Percentiles rank a stretch among this genome's conserved stretches.
phyloP scores from a whole-genome alignment of 1,140 invertebrate species.

The Lethocerus indicus region DNA sequence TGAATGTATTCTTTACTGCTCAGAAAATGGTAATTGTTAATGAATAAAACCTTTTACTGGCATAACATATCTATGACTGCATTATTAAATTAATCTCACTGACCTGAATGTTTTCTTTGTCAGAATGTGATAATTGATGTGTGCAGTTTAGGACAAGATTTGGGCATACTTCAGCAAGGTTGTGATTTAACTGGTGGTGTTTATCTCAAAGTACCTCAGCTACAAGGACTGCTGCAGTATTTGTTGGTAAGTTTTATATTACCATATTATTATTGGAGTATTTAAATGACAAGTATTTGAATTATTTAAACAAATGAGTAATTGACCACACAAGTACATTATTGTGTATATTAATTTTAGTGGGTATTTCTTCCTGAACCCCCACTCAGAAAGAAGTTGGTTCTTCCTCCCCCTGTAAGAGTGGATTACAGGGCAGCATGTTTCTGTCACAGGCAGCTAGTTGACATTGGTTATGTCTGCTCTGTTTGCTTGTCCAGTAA shows the following conservation, averaged over 20 bases:
- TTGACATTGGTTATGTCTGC: conserved; percentile 93
- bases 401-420: conserved; percentile 72
- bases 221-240: conserved; percentile 80
- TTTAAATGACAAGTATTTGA: too few relatives aligned
- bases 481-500: conserved; percentile 92
- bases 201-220: conserved; percentile 62
- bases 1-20: conserved; percentile 95
- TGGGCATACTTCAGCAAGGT: conserved; percentile 82
- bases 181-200: conserved; percentile 90
- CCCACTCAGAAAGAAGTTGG: conserved; percentile 58
- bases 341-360: conserved; percentile 28
- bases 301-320: too few relatives aligned
- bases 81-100: background rate
- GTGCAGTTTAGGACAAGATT: conserved; percentile 79
- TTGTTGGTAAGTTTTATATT: conserved; percentile 37
- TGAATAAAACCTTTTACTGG: background rate
- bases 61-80: conserved; percentile 1
- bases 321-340: background rate
- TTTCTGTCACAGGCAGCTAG: conserved; percentile 92
- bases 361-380: conserved; percentile 89
- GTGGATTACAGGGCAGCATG: conserved; percentile 94
- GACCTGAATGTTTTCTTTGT: conserved; percentile 16
- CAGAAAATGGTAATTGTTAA: conserved; percentile 46
- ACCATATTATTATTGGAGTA: too few relatives aligned
- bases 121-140: conserved; percentile 83